Percentiles rank a stretch among this genome's conserved stretches.
phyloP scores from a whole-genome alignment of 2,888 invertebrate species.

The Hymenopus coronatus region DNA sequence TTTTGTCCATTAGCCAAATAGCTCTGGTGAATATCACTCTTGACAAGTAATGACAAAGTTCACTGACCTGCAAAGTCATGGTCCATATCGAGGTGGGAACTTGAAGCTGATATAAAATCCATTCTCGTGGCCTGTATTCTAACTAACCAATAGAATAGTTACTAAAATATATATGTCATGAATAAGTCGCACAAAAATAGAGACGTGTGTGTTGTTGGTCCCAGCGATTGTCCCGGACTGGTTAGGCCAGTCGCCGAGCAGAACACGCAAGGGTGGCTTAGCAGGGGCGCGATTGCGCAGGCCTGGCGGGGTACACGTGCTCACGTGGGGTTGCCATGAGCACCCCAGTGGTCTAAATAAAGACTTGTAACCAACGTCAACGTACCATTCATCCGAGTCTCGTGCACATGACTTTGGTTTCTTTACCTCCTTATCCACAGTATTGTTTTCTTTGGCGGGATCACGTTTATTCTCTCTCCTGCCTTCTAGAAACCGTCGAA shows the following conservation, averaged over 20 bases:
- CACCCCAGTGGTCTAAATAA: background rate
- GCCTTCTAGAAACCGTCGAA: no score
- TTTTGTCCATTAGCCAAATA: no score
- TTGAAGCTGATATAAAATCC: background rate
- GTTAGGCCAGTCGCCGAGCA: background rate
- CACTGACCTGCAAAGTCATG: background rate
- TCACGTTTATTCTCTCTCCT: no score
- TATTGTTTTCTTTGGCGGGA: no score
- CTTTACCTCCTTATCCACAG: background rate
- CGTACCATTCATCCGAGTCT: background rate
- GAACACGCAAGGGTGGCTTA: background rate
- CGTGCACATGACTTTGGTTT: background rate
- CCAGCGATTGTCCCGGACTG: background rate
- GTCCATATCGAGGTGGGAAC: background rate
- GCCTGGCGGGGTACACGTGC: background rate
- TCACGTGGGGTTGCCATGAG: conserved; percentile 13
- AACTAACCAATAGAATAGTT: background rate
- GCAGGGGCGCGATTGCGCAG: background rate
- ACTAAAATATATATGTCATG: background rate
- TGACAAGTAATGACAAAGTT: background rate
- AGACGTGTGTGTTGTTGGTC: background rate
- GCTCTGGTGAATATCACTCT: no score
- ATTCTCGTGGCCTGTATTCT: background rate
- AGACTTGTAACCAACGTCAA: background rate
- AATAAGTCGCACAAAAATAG: background rate